Evolutionary conservation across 2,113 vertebrate genomes (phyloP).

Genomic region (Macquaria ambigua): DNA sequence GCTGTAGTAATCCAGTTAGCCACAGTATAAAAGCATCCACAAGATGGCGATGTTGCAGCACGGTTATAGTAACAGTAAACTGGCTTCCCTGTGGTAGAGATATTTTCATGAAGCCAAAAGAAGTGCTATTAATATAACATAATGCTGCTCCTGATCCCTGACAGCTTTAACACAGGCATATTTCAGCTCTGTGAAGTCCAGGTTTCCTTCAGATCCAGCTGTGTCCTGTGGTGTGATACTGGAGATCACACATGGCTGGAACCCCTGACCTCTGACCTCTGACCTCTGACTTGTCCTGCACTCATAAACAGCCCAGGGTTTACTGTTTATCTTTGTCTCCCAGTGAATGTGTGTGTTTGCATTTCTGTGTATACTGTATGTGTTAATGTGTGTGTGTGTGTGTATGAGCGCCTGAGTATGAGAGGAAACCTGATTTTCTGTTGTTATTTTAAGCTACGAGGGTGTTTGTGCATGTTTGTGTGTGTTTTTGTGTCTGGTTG

Average conservation of each 20-base stretch:
- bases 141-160: constrained; percentile 9
- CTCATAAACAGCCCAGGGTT: constrained; percentile 43
- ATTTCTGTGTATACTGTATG: background rate
- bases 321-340: constrained; percentile 24
- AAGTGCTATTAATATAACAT: constrained; percentile 8
- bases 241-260: constrained; percentile 54
- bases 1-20: background rate
- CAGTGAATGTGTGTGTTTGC: constrained; percentile 13
- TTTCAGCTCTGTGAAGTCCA: constrained; percentile 46
- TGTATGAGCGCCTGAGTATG: background rate
- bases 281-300: constrained; percentile 39
- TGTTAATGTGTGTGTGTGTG: background rate
- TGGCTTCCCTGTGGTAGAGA: background rate
- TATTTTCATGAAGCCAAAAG: constrained; percentile 5
- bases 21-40: constrained; percentile 44
- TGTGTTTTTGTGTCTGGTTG: constrained; percentile 9
- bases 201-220: constrained; percentile 25
- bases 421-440: background rate
- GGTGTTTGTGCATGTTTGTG: background rate
- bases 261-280: constrained; percentile 61
- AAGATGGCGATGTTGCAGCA: constrained; percentile 55
- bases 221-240: constrained; percentile 50
- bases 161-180: constrained; percentile 7
- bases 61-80: background rate
- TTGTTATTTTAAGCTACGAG: constrained; percentile 12